Base-by-base conservation (phyloP, 2,888 invertebrate species). In the Drosophila fungiperda region DNA sequence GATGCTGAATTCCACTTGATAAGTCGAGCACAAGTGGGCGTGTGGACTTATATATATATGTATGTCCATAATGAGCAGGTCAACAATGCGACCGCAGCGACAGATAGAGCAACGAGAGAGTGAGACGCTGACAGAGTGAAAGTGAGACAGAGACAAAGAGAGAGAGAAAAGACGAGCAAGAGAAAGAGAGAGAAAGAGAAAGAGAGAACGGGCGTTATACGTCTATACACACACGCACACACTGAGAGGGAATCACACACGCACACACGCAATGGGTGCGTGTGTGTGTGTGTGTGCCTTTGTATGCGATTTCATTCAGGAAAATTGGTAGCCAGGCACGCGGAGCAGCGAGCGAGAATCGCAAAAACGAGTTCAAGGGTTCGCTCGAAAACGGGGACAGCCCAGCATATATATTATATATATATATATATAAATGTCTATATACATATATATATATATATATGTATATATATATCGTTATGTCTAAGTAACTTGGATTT, bases 231-330 rank as follows among this genome's bases (percentile, higher is more conserved):
- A 57, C 62, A 64, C 53, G 61, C 61, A 52, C 11, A 58, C 64
- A 62, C 53, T 62, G 57, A 55, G 8, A 45, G 17, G 17, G 26
- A 29, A 20, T 26, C 17, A 57, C 67, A 69, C 49, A 69, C 52
- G 50, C 69, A 69, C 63, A 69, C 59, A 50, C 59, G 58, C 49
- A 61, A 17, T 33, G 50, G 42, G n/a, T 45, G 55, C 65, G 60
- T 36, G 12, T 35, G 35, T 35, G 36, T 36, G 36, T 36, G n/a
- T 40, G n/a, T 23, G 23, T 58, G 49, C 59, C 74, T 57, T 57
- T 78, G 73, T 87, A 74, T 87, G 73, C 57, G 83, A 78, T 79
- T 91, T 91, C 91, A 91, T 91, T 91, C 89, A 92, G 87, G 80
- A 92, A 92, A 91, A 83, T 82, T 82, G 67, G 73, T 69, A 70